Evolutionary conservation across 2,888 invertebrate species (phyloP).

Genomic region (Spodoptera picta): DNA sequence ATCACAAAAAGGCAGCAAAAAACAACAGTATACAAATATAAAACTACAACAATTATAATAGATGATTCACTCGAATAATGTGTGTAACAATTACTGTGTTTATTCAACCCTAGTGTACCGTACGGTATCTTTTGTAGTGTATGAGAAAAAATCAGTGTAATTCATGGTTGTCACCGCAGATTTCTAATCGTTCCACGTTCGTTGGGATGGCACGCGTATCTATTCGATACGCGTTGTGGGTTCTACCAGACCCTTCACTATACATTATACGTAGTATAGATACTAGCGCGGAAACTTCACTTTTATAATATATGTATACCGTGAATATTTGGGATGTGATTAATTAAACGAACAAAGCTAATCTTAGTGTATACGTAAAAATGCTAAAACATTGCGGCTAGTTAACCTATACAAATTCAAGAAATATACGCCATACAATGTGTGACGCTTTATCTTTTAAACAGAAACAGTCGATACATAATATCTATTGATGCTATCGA

Average conservation of each 20-base stretch:
- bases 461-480: neutral
- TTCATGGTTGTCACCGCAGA: slow-evolving; percentile 79
- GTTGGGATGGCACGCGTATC: slow-evolving; percentile 64
- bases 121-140: slow-evolving; percentile 35
- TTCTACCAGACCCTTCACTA: slow-evolving; percentile 53
- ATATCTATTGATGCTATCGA: neutral
- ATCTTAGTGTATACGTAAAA: no score
- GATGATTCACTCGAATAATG: slow-evolving; percentile 34
- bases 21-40: neutral
- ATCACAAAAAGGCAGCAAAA: no score
- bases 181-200: slow-evolving; percentile 58
- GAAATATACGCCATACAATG: no score
- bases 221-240: slow-evolving; percentile 71
- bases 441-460: neutral
- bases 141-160: slow-evolving; percentile 68
- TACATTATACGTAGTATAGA: slow-evolving; percentile 23
- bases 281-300: slow-evolving; percentile 16
- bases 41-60: slow-evolving; percentile 40
- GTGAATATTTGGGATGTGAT: no score
- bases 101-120: slow-evolving; percentile 67
- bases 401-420: no score
- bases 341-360: no score
- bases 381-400: no score
- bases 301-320: slow-evolving; percentile 13
- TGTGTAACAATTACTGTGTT: slow-evolving; percentile 57